Percentiles rank a stretch among this genome's conserved stretches.
Evolutionary conservation across 64 coral and sea anemone genomes (phyloP).

Genomic region (Orbicella faveolata): DNA sequence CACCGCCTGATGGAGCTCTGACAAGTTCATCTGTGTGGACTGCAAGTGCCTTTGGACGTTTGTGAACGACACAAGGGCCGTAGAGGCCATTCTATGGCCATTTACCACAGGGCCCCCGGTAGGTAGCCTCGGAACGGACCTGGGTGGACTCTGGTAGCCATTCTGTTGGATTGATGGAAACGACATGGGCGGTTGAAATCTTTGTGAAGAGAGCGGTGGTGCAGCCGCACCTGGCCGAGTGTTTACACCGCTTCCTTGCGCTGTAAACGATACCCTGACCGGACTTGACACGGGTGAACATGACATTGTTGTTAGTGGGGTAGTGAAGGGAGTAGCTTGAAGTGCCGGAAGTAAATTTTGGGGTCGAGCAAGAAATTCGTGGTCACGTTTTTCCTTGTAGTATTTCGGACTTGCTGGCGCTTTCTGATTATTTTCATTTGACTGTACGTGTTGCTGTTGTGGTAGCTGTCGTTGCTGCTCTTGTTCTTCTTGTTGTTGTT

Average conservation of each 20-base stretch:
- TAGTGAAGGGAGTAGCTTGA: background rate
- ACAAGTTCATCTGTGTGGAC: conserved; percentile 11
- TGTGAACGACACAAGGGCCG: conserved; percentile 22
- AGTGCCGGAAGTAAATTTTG: background rate
- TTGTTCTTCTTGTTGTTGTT: background rate
- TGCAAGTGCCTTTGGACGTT: background rate
- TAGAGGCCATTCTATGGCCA: background rate
- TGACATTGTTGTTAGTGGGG: conserved; percentile 29
- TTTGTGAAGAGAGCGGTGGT: conserved; percentile 9
- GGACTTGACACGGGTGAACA: background rate
- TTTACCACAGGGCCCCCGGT: background rate
- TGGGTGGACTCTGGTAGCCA: background rate
- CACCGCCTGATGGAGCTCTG: conserved; percentile 74
- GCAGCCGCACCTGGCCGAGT: background rate
- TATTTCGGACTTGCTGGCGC: background rate
- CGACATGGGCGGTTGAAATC: background rate
- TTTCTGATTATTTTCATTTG: conserved; percentile 17
- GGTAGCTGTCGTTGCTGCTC: too few species aligned
- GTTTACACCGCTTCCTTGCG: background rate
- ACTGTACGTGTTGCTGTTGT: background rate
- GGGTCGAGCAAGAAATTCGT: conserved; percentile 1
- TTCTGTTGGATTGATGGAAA: conserved; percentile 33
- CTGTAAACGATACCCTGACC: background rate
- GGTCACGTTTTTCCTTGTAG: background rate
- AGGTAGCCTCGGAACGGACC: background rate